These are phyloP conservation scores for Musca domestica DNA, from an alignment of 1,140 invertebrate genomes.

Conservation along the genomic window DNA sequence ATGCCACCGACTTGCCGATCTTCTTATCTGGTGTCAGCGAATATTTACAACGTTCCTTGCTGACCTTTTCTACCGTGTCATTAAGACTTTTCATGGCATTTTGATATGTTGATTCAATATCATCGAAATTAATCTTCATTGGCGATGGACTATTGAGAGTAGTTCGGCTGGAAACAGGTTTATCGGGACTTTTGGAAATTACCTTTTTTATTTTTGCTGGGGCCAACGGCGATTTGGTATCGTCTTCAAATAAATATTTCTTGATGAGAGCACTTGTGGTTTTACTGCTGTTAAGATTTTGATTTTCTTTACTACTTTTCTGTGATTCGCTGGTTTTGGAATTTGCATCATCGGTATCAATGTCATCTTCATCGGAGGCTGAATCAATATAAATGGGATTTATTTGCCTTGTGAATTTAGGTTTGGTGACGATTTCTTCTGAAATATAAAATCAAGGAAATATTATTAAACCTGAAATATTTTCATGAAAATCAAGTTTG, in stretches of 20 bases:
- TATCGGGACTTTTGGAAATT: neutral
- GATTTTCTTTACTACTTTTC: neutral
- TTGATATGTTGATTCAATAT: constrained; percentile 28
- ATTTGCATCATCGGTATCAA: neutral
- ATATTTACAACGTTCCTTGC: constrained; percentile 21
- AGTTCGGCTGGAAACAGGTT: neutral
- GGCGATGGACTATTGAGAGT: constrained; percentile 32
- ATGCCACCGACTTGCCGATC: constrained; percentile 12
- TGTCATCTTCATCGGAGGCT: constrained; percentile 41
- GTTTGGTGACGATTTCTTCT: neutral
- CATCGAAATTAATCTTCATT: constrained; percentile 28
- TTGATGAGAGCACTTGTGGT: constrained; percentile 29
- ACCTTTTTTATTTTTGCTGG: constrained; percentile 7
- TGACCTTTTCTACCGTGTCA: constrained; percentile 32
- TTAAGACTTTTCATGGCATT: constrained; percentile 30
- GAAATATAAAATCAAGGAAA: neutral
- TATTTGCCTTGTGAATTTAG: neutral
- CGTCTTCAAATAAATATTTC: constrained; percentile 34
- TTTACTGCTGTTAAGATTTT: neutral
- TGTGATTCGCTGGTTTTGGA: neutral
- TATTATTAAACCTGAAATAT: constrained; percentile 7
- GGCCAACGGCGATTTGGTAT: constrained; percentile 35
- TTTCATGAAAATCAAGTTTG: constrained; percentile 7
- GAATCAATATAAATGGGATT: constrained; percentile 50
- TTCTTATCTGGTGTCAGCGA: constrained; percentile 11